Evolutionary conservation across 2,797 vertebrate genomes (phyloP).

Genomic region (Synaphobranchus kaupii): DNA sequence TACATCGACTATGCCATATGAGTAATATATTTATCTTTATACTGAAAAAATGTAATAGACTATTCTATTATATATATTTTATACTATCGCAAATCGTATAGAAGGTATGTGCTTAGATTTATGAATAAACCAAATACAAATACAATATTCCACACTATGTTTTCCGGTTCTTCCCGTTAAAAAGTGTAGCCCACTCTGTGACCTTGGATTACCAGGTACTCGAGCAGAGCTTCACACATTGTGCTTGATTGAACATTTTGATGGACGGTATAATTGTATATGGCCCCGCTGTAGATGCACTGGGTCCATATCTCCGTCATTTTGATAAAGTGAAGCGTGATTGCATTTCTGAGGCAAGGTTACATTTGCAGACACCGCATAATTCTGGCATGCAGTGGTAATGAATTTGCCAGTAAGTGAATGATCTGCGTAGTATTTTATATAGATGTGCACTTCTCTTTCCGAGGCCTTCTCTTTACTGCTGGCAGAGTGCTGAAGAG

Average conservation of each 20-base stretch:
- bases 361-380: constrained; percentile 51
- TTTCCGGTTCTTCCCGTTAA: background rate
- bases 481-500: background rate
- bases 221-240: background rate
- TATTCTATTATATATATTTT: background rate
- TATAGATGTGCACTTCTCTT: constrained; percentile 40
- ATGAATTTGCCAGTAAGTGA: constrained; percentile 56
- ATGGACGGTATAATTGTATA: constrained; percentile 25
- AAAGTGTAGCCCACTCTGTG: constrained; percentile 7
- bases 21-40: background rate
- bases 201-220: background rate
- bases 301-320: constrained; percentile 1
- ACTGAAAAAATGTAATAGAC: background rate
- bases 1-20: background rate
- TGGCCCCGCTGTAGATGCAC: background rate
- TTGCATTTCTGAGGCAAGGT: constrained; percentile 39
- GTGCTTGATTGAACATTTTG: constrained; percentile 21
- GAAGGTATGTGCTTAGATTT: background rate
- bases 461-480: constrained; percentile 33
- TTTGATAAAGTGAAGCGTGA: constrained; percentile 38
- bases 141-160: background rate
- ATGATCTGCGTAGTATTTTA: constrained; percentile 55
- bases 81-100: background rate
- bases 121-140: background rate
- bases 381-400: constrained; percentile 49